Base-by-base conservation (phyloP, 2,113 vertebrate species). In the Xiphias gladius region DNA sequence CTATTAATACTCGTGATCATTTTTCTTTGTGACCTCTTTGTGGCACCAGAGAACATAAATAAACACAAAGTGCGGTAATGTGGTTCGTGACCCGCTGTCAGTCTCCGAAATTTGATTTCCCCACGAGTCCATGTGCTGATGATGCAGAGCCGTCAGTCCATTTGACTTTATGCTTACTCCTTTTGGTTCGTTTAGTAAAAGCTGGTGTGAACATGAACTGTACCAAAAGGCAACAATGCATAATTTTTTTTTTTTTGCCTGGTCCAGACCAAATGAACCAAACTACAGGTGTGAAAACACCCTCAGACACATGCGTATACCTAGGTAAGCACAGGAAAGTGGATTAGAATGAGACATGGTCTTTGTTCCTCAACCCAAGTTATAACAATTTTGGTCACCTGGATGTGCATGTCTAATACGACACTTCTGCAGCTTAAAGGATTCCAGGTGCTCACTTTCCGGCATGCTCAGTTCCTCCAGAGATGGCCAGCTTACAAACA, bases 391-490 rank as follows among this genome's bases (percentile, higher is more conserved):
- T 24, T 30, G 61, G 59, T 54, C 35, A 64, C 32, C 24, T 65
- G 30, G 61, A 70, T 17, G 54, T 39, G 16, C 16, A 39, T 30
- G 22, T 73, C n/a, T 20, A 32, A 65, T 46, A 13, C 8, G 26
- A 54, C 39, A 54, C 58, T 54, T 7, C 3, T n/a, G 43, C n/a
- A 73, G 37, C 28, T 35, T 37, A 57, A n/a, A 57, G 6, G 52
- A 41, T 12, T 59, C 16, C 5, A 70, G 61, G 28, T 63, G 55
- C 20, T 63, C 52, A 52, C 79, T 89, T 35, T 50, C 62, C 30
- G 46, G 37, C 57, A 73, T 54, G 65, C 59, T 48, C 43, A 48
- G 43, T 46, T 67, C 37, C 35, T 48, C 66, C 37, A 73, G 57
- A 65, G 54, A 67, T 50, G 67, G 12, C 16, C 24, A 5, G 5